Conservation (phyloP, 1,140 invertebrate genomes). For the Chlorops oryzae region DNA sequence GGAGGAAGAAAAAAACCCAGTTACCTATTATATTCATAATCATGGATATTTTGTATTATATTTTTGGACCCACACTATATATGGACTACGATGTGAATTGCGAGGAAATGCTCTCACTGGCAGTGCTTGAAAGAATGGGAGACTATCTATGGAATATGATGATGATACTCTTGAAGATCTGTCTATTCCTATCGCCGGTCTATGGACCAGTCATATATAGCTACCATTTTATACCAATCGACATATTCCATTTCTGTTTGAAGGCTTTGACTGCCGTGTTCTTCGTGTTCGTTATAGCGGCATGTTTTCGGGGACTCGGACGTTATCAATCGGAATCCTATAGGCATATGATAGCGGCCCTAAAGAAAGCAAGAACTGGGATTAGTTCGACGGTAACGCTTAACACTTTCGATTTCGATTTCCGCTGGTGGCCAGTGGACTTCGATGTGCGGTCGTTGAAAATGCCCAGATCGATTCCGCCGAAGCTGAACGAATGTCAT, state of each 20-base stretch:
- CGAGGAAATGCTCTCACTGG: too few species aligned
- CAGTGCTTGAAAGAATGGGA: too few species aligned
- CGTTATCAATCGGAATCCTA: constrained; percentile 67
- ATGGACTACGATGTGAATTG: constrained; percentile 53
- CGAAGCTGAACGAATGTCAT: constrained; percentile 19
- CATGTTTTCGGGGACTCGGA: constrained; percentile 64
- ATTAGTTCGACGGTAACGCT: constrained; percentile 58
- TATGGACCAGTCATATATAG: too few species aligned
- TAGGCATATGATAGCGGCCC: constrained; percentile 62
- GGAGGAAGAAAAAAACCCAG: too few species aligned
- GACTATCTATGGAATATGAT: too few species aligned
- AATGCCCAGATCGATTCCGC: constrained; percentile 12
- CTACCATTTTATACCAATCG: too few species aligned
- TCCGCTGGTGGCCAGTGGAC: constrained; percentile 74
- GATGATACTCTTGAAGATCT: too few species aligned
- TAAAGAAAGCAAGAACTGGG: constrained; percentile 54
- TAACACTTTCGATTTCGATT: constrained; percentile 93
- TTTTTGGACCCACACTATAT: constrained; percentile 60
- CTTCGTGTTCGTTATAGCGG: constrained; percentile 34
- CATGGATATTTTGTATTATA: constrained; percentile 49
- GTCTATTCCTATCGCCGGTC: too few species aligned
- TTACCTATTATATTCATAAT: too few species aligned
- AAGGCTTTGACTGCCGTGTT: constrained; percentile 16
- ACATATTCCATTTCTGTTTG: constrained; percentile 20
- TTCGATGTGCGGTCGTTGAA: constrained; percentile 52